Conservation (phyloP, 2,888 invertebrate genomes). For the Netelia inedita region DNA sequence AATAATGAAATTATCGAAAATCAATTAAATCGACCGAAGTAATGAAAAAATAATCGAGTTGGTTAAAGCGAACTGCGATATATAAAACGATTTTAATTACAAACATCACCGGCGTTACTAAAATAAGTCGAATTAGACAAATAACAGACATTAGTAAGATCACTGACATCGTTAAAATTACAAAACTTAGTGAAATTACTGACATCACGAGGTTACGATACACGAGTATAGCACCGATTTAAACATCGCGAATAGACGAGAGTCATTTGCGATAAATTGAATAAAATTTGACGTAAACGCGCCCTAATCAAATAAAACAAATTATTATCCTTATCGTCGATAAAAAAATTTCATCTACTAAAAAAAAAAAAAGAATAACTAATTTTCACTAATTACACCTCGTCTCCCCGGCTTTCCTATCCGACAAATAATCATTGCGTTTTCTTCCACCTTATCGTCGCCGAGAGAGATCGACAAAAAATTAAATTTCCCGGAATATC, state of each 20-base stretch:
- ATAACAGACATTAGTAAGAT: not conserved
- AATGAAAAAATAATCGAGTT: not conserved
- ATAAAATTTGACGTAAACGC: too few relatives aligned
- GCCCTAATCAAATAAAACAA: too few relatives aligned
- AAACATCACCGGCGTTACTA: not conserved
- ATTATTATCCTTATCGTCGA: too few relatives aligned
- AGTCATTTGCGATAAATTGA: too few relatives aligned
- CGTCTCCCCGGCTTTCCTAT: not conserved
- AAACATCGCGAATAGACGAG: too few relatives aligned
- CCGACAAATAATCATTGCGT: conserved; percentile 7
- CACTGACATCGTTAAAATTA: not conserved
- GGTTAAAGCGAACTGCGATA: not conserved
- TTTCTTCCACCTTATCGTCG: conserved; percentile 1
- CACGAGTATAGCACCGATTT: not conserved
- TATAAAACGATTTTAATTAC: too few relatives aligned
- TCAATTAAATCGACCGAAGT: not conserved
- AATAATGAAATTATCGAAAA: not conserved
- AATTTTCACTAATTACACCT: not conserved
- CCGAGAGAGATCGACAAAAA: conserved; percentile 1
- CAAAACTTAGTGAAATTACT: not conserved
- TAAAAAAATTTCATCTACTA: not conserved
- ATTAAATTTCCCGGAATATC: conserved; percentile 31
- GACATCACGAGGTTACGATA: not conserved
- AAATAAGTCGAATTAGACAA: not conserved
- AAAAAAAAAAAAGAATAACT: not conserved